These are phyloP conservation scores for Drosophila ananassae DNA, from an alignment of 1,140 invertebrate genomes.

Conservation along the genomic window DNA sequence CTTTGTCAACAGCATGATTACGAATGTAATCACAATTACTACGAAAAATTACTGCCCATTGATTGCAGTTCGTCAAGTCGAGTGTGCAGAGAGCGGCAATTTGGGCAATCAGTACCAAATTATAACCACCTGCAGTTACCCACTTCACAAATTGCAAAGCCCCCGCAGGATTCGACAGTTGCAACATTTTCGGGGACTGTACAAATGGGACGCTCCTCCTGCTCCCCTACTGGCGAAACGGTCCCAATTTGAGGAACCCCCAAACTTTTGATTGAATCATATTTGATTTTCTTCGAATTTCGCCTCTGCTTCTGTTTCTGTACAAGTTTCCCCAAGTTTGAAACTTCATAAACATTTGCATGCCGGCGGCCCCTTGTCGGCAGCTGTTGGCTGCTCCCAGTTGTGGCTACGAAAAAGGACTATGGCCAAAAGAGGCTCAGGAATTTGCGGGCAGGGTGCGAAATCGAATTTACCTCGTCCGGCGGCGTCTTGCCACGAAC, in stretches of 20 bases:
- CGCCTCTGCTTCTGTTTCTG: background rate
- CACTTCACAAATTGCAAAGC: background rate
- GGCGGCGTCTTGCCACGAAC: background rate
- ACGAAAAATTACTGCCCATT: slow-evolving; percentile 24
- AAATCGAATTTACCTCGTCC: slow-evolving; percentile 12
- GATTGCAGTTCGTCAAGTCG: slow-evolving; percentile 22
- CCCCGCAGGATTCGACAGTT: background rate
- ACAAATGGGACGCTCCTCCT: background rate
- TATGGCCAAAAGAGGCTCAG: background rate
- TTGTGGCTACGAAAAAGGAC: slow-evolving; percentile 8
- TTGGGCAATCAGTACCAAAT: slow-evolving; percentile 34
- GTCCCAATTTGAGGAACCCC: too few species aligned
- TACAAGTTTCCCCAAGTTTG: background rate
- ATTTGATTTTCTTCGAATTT: slow-evolving; percentile 58
- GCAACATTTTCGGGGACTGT: background rate
- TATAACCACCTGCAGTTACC: slow-evolving; percentile 26
- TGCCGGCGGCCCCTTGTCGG: slow-evolving; percentile 4
- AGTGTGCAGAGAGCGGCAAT: slow-evolving; percentile 11
- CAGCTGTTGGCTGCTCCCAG: slow-evolving; percentile 12
- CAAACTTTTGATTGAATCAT: slow-evolving; percentile 65
- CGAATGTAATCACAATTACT: slow-evolving; percentile 24
- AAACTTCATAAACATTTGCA: slow-evolving; percentile 48
- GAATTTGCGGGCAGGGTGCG: background rate
- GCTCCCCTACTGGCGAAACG: background rate
- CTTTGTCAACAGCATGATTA: slow-evolving; percentile 6